Conservation (phyloP, 2,113 vertebrate species). For the Heterochromis multidens region DNA sequence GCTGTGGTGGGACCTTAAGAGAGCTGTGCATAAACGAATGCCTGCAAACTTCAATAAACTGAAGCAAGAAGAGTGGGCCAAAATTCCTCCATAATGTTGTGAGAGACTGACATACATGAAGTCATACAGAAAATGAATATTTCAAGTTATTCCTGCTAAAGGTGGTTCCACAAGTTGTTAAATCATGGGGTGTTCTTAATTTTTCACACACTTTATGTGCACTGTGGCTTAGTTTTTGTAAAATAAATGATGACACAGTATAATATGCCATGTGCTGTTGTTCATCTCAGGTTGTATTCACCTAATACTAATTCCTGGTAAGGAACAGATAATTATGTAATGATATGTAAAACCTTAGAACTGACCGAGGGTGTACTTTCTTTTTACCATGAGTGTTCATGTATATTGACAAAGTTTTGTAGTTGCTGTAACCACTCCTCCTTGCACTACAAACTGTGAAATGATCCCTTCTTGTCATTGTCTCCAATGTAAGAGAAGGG, state of each 20-base stretch:
- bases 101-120: no score
- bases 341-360: background rate
- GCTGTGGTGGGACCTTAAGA: background rate
- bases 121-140: background rate
- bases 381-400: no score
- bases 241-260: background rate
- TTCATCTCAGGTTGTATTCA: background rate
- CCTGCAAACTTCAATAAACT: background rate
- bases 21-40: background rate
- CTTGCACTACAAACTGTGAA: background rate
- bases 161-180: background rate
- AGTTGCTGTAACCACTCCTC: no score
- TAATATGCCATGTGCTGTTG: background rate
- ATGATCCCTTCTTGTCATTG: background rate
- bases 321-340: background rate
- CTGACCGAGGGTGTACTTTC: background rate
- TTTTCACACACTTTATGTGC: no score
- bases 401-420: no score
- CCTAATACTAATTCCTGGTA: background rate
- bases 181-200: no score
- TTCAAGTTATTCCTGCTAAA: background rate
- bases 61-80: background rate
- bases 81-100: background rate
- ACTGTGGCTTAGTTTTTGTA: background rate
- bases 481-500: background rate